Evolutionary conservation across 2,113 vertebrate species (phyloP).

Genomic region (Phainopepla nitens): DNA sequence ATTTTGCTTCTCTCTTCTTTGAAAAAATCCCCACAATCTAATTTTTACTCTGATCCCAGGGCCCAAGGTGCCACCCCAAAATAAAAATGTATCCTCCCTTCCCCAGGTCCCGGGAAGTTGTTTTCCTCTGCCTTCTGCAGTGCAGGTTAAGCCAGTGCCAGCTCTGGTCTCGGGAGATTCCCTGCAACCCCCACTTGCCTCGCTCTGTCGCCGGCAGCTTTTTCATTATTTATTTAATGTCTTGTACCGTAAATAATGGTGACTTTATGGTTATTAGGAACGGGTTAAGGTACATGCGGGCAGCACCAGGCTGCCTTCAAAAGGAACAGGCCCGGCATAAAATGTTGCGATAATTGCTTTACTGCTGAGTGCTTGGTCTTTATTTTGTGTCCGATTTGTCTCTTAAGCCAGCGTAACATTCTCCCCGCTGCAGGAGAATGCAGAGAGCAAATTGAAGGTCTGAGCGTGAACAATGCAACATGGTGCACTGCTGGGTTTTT

Average conservation of each 20-base stretch:
- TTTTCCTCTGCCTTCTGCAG: conserved; percentile 31
- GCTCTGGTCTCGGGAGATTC: conserved; percentile 60
- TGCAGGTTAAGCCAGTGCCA: conserved; percentile 62
- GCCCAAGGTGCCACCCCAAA: not conserved
- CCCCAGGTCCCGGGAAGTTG: not conserved
- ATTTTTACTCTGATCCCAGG: not conserved
- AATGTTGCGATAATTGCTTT: conserved; percentile 99
- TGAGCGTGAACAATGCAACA: conserved; percentile 99
- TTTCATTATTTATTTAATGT: conserved; percentile 95
- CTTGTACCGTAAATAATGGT: conserved; percentile 99
- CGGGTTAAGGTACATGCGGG: conserved; percentile 89
- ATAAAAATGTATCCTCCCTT: conserved; percentile 19
- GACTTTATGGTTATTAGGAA: conserved; percentile 99
- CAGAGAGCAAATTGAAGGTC: conserved; percentile 99
- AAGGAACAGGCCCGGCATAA: conserved; percentile 92
- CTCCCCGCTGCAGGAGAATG: conserved; percentile 98
- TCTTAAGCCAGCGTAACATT: conserved; percentile 99
- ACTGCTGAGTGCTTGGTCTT: conserved; percentile 95
- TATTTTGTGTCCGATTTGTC: conserved; percentile 99
- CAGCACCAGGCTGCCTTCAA: conserved; percentile 88
- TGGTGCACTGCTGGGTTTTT: conserved; percentile 90
- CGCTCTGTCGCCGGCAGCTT: conserved; percentile 69
- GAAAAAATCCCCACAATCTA: not conserved
- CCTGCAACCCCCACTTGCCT: conserved; percentile 68
- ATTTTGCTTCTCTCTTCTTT: not conserved